Conservation (phyloP, 2,113 vertebrate genomes). For the Clupea harengus region DNA sequence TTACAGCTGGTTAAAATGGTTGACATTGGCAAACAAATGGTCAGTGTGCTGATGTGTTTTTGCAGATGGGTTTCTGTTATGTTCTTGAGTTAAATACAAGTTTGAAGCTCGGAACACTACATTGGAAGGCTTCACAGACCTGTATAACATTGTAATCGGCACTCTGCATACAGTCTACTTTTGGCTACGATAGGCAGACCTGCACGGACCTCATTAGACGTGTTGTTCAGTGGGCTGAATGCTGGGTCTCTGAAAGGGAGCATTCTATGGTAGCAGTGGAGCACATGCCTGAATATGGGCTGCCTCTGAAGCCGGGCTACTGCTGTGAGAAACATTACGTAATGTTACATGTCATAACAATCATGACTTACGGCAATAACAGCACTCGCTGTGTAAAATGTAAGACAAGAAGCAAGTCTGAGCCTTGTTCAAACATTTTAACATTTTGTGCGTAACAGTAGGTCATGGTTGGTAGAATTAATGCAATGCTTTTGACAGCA, state of each 20-base stretch:
- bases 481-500: background rate
- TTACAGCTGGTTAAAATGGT: background rate
- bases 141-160: background rate
- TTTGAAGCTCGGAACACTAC: background rate
- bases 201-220: background rate
- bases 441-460: background rate
- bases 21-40: background rate
- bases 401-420: background rate
- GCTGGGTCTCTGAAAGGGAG: background rate
- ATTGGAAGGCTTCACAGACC: background rate
- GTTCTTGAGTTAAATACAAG: background rate
- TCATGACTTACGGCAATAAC: background rate
- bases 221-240: background rate
- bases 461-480: background rate
- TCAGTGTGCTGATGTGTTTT: background rate
- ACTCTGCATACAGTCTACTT: background rate
- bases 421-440: background rate
- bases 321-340: slow-evolving; percentile 18
- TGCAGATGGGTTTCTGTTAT: background rate
- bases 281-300: background rate
- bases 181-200: background rate
- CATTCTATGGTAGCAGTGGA: background rate
- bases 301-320: background rate
- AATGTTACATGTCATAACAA: slow-evolving; percentile 11
- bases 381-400: background rate